These are phyloP conservation scores for Ischnus inquisitorius DNA, from an alignment of 2,888 invertebrate genomes.

Conservation along the genomic window DNA sequence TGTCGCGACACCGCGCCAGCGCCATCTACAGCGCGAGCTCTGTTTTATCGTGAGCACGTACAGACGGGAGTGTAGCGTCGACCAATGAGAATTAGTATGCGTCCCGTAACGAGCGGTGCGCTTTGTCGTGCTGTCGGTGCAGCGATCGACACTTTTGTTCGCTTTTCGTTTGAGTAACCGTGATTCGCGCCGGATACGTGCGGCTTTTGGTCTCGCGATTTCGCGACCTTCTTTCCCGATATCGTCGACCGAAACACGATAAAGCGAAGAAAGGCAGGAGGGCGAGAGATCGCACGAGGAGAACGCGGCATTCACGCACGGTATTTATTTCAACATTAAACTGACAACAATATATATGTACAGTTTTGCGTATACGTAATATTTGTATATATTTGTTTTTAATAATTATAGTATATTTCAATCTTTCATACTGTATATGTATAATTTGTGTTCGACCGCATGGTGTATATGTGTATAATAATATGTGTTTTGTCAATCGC, in stretches of 20 bases:
- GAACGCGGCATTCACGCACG: conserved; percentile 74
- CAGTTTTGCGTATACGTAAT: conserved; percentile 71
- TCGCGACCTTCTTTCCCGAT: not conserved
- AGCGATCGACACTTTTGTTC: not conserved
- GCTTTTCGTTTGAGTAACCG: not conserved
- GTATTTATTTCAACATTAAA: conserved; percentile 84
- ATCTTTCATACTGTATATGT: conserved; percentile 59
- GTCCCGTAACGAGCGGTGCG: not conserved
- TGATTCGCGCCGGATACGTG: not conserved
- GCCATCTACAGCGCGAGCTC: conserved; percentile 9
- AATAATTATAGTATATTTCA: conserved; percentile 59
- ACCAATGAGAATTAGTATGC: not conserved
- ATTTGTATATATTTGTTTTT: conserved; percentile 65
- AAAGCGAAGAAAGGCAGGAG: not conserved
- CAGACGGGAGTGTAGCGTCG: not conserved
- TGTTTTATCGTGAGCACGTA: conserved; percentile 12
- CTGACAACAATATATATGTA: conserved; percentile 83
- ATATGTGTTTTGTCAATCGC: conserved; percentile 38
- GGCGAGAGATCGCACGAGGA: not conserved
- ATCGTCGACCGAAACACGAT: not conserved
- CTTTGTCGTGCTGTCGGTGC: not conserved
- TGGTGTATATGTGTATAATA: conserved; percentile 55
- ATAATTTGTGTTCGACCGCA: conserved; percentile 58
- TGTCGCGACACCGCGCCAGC: not conserved
- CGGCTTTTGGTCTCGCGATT: not conserved